Base-by-base conservation (phyloP, 2,113 vertebrate genomes). In the Clarias gariepinus region DNA sequence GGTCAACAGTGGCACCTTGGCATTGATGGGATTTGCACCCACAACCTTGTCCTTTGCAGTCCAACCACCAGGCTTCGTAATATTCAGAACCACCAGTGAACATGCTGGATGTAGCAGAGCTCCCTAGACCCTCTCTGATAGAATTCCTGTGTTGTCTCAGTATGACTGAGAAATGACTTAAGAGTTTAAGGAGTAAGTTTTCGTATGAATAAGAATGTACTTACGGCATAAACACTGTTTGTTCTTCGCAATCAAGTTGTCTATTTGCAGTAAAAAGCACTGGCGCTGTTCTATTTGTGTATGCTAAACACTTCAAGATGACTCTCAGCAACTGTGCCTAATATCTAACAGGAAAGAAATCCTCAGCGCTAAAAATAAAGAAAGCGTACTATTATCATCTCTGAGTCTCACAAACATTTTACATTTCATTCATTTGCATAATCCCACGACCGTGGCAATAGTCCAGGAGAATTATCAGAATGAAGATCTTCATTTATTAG, bases 401-500 rank as follows among this genome's bases (percentile, higher is more conserved):
- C 13, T 53, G 25, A 53, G 52, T 55, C 52, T 25, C 52, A 9
- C 55, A 55, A 77, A n/a, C 41, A 47, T 25, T 6, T 55, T n/a
- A 41, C 6, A 55, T 55, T 8, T 15, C 12, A 77, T 77, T 3
- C 23, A 77, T 55, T 3, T 55, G 47, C 23, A 77, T 77, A 55
- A 77, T 77, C 15, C 47, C 23, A 5, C 55, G 47, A 55, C 47
- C 47, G 25, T n/a, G 15, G 68, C 19, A n/a, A n/a, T 25, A 25
- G 3, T 57, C 52, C 52, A 77, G 30, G 53, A 84, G 82, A 82
- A 25, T 16, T 0, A 58, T 36, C n/a, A 8, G 76, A 60, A 85
- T 69, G 41, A 86, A 82, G 71, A 83, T 55, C 87, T 83, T 80
- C 52, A 78, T 80, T 76, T 82, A 88, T 86, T 71, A 86, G 73